A percentile compares a stretch with the other conserved stretches of the same genome.
phyloP scores from a whole-genome alignment of 1,140 invertebrate genomes.

The Oscheius sp. region DNA sequence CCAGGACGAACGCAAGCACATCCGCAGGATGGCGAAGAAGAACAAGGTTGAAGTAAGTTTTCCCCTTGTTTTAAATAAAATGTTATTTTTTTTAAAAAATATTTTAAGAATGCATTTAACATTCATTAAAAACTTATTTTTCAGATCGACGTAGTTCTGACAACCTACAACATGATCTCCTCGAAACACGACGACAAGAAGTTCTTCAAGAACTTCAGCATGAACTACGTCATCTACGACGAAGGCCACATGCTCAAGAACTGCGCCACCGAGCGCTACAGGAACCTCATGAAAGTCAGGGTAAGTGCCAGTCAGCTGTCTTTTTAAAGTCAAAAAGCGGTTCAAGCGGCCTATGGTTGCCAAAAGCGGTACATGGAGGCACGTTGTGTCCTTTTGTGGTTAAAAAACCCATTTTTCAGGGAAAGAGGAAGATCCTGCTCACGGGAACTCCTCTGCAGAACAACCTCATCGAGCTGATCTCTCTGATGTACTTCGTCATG shows the following conservation, averaged over 20 bases:
- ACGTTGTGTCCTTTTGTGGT: neutral
- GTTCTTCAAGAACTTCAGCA: slow-evolving; percentile 81
- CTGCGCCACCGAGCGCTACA: slow-evolving; percentile 83
- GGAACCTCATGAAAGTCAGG: slow-evolving; percentile 75
- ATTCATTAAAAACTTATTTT: slow-evolving; percentile 7
- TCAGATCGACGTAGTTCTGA: slow-evolving; percentile 48
- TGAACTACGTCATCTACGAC: slow-evolving; percentile 91
- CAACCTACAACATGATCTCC: slow-evolving; percentile 65
- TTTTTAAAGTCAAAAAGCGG: too few relatives aligned
- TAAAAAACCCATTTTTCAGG: slow-evolving; percentile 2
- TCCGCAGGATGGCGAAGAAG: slow-evolving; percentile 36
- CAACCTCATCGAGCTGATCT: slow-evolving; percentile 90
- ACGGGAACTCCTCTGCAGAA: slow-evolving; percentile 76
- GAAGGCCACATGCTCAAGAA: slow-evolving; percentile 97
- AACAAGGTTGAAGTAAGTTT: slow-evolving; percentile 37
- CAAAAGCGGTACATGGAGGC: too few relatives aligned
- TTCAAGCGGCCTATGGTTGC: too few relatives aligned
- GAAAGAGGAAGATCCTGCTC: slow-evolving; percentile 40
- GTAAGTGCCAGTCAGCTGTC: slow-evolving; percentile 31
- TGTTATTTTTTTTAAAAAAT: neutral
- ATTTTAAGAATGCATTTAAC: neutral
- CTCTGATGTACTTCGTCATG: slow-evolving; percentile 90
- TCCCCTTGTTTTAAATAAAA: neutral
- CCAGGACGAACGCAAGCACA: slow-evolving; percentile 43
- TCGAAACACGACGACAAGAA: slow-evolving; percentile 82